Evolutionary conservation across 30 jellyfish, hydroid and myxozoan species (phyloP), one percentile per base, ranked within the genome.

Genomic region (Aurelia aurita): DNA sequence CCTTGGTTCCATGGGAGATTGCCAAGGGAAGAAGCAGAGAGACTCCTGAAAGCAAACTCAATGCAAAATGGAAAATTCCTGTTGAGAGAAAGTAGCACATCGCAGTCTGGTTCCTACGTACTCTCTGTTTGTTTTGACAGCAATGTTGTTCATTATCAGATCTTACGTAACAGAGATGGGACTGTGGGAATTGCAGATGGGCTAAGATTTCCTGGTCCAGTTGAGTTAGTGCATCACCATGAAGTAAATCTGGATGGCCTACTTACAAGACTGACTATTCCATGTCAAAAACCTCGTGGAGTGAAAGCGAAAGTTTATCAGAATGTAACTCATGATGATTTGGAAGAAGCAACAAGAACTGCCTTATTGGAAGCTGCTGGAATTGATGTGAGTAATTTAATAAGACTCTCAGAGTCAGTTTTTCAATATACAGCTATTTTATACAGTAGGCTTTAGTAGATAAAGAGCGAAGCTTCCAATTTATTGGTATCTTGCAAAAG

Each of bases 1-100:
- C 90, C 87, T n/a, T 92, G 98, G 98, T 92, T 92, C 72, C 98
- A 92, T 68, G 98, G 98, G 39, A 85, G 98, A 53, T 80, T 92
- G 32, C 60, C 98, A 62, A 58, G 98, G 45, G 98, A 92, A 45
- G 86, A 85, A 58, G 77, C 98, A 22, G 98, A 92, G 25, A 87
- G 69, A 51, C 80, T 87, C 46, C 58, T 92, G 39, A 69, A 76
- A 26, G 84, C 63, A n/a, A 72, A 96, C 21, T 53, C 80, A 5
- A 65, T 82, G 88, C 90, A 70, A 31, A 96, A 87, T 75, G 98
- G 98, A 12, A 92, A 96, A 32, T 92, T 80, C 61, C 69, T 92
- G 55, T 83, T 92, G 57, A 71, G 98, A 69, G 98, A 92, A 69
- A 92, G 98, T 39, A 39, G 51, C 69, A 88, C 96, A 1, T 67